These are phyloP conservation scores for Paramisgurnus dabryanus DNA, from an alignment of 2,113 vertebrate genomes.

Conservation along the genomic window DNA sequence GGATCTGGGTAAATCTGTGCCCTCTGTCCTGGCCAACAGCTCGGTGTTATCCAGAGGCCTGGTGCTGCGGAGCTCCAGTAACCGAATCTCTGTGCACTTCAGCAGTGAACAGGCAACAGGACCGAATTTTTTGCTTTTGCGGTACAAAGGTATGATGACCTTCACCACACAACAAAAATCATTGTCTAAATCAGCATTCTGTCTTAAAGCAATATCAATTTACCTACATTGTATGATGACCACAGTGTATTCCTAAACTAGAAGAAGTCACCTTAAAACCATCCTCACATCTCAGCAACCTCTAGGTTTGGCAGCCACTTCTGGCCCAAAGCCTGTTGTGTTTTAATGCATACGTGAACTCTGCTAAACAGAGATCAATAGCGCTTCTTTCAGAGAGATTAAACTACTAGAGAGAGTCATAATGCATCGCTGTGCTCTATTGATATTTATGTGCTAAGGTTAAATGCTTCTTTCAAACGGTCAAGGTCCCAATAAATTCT, in stretches of 20 bases:
- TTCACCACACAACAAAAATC: no score
- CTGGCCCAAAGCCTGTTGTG: slow-evolving; percentile 8
- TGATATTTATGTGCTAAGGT: slow-evolving; percentile 72
- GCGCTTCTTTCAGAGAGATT: slow-evolving; percentile 67
- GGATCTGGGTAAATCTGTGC: slow-evolving; percentile 81
- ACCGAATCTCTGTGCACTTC: slow-evolving; percentile 87
- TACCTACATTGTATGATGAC: no score
- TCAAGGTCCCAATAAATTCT: slow-evolving; percentile 73
- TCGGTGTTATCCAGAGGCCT: slow-evolving; percentile 88
- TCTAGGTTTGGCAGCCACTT: background rate
- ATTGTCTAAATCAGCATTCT: no score
- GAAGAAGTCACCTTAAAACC: background rate
- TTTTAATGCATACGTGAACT: slow-evolving; percentile 36
- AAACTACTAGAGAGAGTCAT: slow-evolving; percentile 59
- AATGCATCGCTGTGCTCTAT: slow-evolving; percentile 64
- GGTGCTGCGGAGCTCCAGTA: slow-evolving; percentile 90
- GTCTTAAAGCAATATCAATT: no score
- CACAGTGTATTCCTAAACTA: no score
- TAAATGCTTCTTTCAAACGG: slow-evolving; percentile 73
- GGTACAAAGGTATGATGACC: slow-evolving; percentile 83
- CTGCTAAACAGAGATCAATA: slow-evolving; percentile 73
- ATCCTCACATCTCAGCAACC: background rate
- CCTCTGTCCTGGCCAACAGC: slow-evolving; percentile 86
- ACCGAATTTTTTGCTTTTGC: slow-evolving; percentile 81
- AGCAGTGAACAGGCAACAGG: slow-evolving; percentile 77